Percentiles rank a stretch among this genome's conserved stretches.
Conservation (phyloP, 2,797 vertebrate genomes). For the Acanthiza pusilla region DNA sequence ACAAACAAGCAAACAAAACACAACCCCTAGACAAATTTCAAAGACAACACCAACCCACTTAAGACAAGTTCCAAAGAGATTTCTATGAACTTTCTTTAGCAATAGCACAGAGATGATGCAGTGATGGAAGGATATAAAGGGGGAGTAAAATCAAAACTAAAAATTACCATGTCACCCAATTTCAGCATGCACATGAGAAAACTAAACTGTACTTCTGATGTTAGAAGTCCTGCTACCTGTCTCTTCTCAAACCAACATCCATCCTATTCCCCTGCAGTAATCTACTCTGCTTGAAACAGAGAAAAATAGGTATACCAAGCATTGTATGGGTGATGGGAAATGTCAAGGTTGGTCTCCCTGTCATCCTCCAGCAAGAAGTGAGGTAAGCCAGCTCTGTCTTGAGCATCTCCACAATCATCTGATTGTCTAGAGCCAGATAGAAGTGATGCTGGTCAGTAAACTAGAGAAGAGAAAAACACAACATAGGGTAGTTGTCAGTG, state of each 20-base stretch:
- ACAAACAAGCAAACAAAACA: neutral
- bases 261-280: neutral
- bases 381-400: slow-evolving; percentile 92
- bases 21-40: neutral
- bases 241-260: neutral
- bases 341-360: slow-evolving; percentile 90
- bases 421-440: slow-evolving; percentile 96
- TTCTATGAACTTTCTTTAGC: neutral
- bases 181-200: neutral
- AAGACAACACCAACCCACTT: neutral
- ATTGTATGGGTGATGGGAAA: slow-evolving; percentile 93
- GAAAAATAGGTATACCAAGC: slow-evolving; percentile 79
- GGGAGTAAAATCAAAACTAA: neutral
- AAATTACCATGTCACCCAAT: neutral
- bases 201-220: neutral
- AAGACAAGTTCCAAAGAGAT: neutral
- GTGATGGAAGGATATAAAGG: neutral
- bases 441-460: slow-evolving; percentile 98
- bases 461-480: slow-evolving; percentile 68
- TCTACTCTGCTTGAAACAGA: neutral
- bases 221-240: neutral
- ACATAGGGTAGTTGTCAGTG: neutral
- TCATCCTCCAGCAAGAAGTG: slow-evolving; percentile 96
- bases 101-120: neutral
- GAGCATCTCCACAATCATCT: slow-evolving; percentile 99